phyloP scores from a whole-genome alignment of 2,888 invertebrate genomes.

The Luperina testacea region DNA sequence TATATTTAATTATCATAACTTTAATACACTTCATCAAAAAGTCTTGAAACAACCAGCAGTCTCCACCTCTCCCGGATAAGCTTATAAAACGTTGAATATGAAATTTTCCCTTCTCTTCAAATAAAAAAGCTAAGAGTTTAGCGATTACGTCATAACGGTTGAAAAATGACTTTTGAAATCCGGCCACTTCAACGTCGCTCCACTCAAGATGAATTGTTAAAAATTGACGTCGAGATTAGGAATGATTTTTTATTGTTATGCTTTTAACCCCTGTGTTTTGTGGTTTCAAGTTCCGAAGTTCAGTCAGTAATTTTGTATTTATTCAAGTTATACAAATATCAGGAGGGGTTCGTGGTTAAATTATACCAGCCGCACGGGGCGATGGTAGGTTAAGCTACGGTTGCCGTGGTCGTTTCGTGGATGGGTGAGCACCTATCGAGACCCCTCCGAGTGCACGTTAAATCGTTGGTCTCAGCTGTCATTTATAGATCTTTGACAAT shows the following conservation, averaged over 20 bases:
- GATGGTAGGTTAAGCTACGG: no score
- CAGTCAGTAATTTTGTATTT: constrained; percentile 17
- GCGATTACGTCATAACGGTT: constrained; percentile 86
- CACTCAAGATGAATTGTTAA: constrained; percentile 83
- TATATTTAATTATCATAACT: not conserved
- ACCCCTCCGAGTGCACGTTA: no score
- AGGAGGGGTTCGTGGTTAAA: no score
- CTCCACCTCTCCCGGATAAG: constrained; percentile 67
- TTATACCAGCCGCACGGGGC: no score
- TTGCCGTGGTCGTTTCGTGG: no score
- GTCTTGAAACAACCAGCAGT: constrained; percentile 34
- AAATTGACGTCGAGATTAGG: constrained; percentile 80
- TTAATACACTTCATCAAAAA: constrained; percentile 25
- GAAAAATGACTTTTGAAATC: constrained; percentile 86
- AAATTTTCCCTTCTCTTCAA: constrained; percentile 82
- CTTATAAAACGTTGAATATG: constrained; percentile 83
- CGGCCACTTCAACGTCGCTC: constrained; percentile 75
- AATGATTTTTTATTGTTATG: constrained; percentile 67
- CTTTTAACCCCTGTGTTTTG: constrained; percentile 40
- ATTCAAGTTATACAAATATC: no score
- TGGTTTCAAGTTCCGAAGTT: constrained; percentile 35
- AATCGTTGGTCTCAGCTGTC: no score
- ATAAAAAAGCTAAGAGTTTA: constrained; percentile 85
- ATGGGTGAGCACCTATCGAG: no score
- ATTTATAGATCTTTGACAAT: no score